These are phyloP conservation scores for Jordanella pulchra DNA, from an alignment of 2,797 vertebrate species.

Conservation along the genomic window DNA sequence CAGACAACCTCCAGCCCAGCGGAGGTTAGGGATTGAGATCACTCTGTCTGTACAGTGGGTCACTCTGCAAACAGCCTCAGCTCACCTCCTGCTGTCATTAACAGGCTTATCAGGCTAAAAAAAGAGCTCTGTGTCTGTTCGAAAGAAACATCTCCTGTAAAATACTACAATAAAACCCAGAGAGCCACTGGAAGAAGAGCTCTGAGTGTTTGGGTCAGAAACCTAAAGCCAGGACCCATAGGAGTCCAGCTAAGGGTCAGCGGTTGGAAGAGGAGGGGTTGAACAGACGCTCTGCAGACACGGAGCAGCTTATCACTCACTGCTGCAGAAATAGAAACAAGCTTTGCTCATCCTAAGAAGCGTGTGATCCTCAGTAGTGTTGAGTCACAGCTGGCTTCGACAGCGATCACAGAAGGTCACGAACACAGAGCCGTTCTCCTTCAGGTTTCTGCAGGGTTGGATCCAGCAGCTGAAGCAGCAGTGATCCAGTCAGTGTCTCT, in stretches of 20 bases:
- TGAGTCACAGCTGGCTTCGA: slow-evolving; percentile 41
- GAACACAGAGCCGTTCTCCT: background rate
- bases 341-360: slow-evolving; percentile 42
- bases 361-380: slow-evolving; percentile 42
- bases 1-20: background rate
- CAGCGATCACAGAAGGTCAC: background rate
- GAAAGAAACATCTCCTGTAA: background rate
- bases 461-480: too few relatives aligned
- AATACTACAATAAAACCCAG: background rate
- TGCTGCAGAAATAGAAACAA: slow-evolving; percentile 50
- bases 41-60: slow-evolving; percentile 62
- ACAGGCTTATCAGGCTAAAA: slow-evolving; percentile 55
- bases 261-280: slow-evolving; percentile 6
- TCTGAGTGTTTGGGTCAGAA: slow-evolving; percentile 1
- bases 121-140: slow-evolving; percentile 13
- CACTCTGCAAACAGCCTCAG: slow-evolving; percentile 44
- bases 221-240: background rate
- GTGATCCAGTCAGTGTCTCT: background rate
- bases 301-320: slow-evolving; percentile 27
- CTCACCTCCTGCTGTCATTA: slow-evolving; percentile 63
- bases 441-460: too few relatives aligned
- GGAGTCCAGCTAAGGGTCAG: slow-evolving; percentile 6
- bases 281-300: slow-evolving; percentile 20
- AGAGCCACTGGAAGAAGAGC: background rate
- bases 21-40: slow-evolving; percentile 58